Evolutionary conservation across 35 echinoderm and acorn worm species (phyloP).

Genomic region (Acanthaster planci): DNA sequence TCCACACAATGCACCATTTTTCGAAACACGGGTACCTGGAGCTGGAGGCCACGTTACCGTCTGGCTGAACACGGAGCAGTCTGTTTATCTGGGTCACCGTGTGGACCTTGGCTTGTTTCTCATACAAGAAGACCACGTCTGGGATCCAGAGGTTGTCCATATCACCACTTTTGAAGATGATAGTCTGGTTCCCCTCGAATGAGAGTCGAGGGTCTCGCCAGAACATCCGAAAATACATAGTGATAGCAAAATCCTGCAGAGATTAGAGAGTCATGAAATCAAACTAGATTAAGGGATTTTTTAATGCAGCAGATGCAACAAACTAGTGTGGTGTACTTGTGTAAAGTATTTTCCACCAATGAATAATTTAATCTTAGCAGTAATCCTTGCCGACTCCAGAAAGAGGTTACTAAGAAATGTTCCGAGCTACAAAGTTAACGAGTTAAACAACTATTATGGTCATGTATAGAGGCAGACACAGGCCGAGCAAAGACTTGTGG

Average conservation of each 20-base stretch:
- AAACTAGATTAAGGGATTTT: too few relatives aligned
- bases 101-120: slow-evolving; percentile 35
- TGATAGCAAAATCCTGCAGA: slow-evolving; percentile 49
- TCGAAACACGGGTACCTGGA: slow-evolving; percentile 39
- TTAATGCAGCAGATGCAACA: too few relatives aligned
- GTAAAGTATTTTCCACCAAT: too few relatives aligned
- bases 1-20: not conserved
- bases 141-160: slow-evolving; percentile 45
- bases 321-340: too few relatives aligned
- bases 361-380: too few relatives aligned
- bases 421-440: not conserved
- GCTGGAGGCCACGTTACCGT: slow-evolving; percentile 37
- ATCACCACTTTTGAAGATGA: slow-evolving; percentile 10
- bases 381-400: not conserved
- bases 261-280: too few relatives aligned
- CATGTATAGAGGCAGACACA: not conserved
- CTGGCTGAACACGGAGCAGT: slow-evolving; percentile 19
- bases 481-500: not conserved
- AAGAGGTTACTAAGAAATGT: not conserved
- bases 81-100: slow-evolving; percentile 37
- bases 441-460: not conserved
- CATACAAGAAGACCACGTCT: slow-evolving; percentile 56
- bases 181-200: slow-evolving; percentile 9
- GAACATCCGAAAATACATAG: slow-evolving; percentile 43
- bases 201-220: slow-evolving; percentile 41